These are phyloP conservation scores for Drosophila anomalipes DNA, from an alignment of 2,888 invertebrate species.

Conservation along the genomic window DNA sequence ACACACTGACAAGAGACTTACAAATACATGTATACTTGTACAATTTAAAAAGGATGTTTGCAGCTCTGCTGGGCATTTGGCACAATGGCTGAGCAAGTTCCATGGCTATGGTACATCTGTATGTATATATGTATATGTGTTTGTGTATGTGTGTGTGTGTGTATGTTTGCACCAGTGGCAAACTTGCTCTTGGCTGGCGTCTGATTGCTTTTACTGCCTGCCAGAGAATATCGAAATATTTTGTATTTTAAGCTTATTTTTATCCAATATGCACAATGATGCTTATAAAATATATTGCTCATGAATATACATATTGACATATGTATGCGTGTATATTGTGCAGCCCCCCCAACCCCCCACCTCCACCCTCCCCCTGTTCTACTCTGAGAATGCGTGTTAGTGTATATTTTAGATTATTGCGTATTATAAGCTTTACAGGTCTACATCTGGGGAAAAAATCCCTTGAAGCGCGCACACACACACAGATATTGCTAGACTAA, in stretches of 20 bases:
- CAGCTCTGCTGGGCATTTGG: conserved; percentile 65
- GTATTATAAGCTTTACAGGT: conserved; percentile 73
- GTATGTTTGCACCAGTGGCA: not conserved
- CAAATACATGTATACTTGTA: conserved; percentile 59
- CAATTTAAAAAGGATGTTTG: conserved; percentile 74
- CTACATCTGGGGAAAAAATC: not conserved
- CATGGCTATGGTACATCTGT: conserved; percentile 4
- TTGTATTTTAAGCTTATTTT: conserved; percentile 76
- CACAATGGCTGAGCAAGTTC: conserved; percentile 58
- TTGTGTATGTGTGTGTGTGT: not conserved
- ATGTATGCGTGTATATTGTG: conserved; percentile 27
- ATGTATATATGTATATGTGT: not conserved
- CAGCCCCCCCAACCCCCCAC: accelerated
- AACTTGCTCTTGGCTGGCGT: conserved; percentile 40
- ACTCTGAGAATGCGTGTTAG: conserved; percentile 9
- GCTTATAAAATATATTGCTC: conserved; percentile 79
- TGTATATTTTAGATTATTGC: conserved; percentile 70
- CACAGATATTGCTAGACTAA: conserved; percentile 5
- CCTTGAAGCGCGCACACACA: conserved; percentile 1
- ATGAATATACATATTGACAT: conserved; percentile 66
- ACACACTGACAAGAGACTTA: conserved; percentile 69
- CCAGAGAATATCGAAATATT: conserved; percentile 67
- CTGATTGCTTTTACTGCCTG: conserved; percentile 74
- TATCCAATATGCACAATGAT: conserved; percentile 81
- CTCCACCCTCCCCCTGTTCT: not conserved